phyloP scores from a whole-genome alignment of 2,888 invertebrate species.

The Xanthia icteritia region DNA sequence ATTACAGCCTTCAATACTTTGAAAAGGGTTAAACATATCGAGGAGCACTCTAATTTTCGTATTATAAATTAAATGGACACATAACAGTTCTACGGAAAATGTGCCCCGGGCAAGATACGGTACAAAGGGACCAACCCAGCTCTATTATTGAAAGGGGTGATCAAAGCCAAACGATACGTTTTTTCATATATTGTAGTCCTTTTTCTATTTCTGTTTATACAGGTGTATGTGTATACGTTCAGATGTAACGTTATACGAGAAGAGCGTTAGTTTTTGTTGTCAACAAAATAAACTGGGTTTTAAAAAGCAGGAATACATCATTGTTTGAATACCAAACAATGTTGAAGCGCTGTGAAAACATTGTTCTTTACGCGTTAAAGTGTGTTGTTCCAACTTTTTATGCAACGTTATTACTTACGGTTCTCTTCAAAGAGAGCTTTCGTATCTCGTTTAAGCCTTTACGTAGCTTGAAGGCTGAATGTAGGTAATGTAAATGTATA shows the following conservation, averaged over 20 bases:
- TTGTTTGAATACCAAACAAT: too few relatives aligned
- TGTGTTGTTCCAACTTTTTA: constrained; percentile 46
- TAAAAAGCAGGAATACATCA: constrained; percentile 37
- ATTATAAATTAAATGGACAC: constrained; percentile 86
- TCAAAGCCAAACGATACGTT: constrained; percentile 87
- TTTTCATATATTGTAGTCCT: constrained; percentile 82
- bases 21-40: constrained; percentile 73
- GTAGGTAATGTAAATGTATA: constrained; percentile 38
- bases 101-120: constrained; percentile 77
- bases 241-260: constrained; percentile 75
- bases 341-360: constrained; percentile 30
- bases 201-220: constrained; percentile 82
- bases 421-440: constrained; percentile 39
- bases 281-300: constrained; percentile 54
- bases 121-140: constrained; percentile 81
- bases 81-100: constrained; percentile 74
- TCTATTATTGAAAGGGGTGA: constrained; percentile 89
- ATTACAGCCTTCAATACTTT: constrained; percentile 69
- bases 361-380: constrained; percentile 42
- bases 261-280: constrained; percentile 63
- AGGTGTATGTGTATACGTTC: constrained; percentile 76
- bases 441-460: constrained; percentile 45
- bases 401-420: constrained; percentile 58
- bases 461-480: constrained; percentile 30
- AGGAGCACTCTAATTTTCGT: constrained; percentile 73